Conservation (phyloP, 2,888 invertebrate species). For the Pterostichus madidus region DNA sequence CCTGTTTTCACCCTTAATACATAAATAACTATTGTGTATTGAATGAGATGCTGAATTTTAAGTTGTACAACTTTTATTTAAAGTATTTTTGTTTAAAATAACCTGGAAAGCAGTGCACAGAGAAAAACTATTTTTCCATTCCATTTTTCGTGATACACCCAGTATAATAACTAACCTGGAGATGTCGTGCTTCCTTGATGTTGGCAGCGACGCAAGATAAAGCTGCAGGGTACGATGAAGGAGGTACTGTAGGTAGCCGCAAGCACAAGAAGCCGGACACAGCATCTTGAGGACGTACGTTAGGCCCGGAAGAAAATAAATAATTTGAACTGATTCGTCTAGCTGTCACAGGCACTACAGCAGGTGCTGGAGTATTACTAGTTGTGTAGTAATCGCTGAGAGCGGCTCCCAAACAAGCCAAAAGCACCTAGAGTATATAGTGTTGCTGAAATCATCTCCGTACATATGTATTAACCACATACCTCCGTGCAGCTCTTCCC, state of each 20-base stretch:
- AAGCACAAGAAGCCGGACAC: conserved; percentile 83
- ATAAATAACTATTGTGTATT: too few species aligned
- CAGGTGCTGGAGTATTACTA: conserved; percentile 79
- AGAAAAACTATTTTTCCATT: too few species aligned
- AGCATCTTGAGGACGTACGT: conserved; percentile 75
- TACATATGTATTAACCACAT: too few species aligned
- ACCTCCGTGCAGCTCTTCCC: conserved; percentile 79
- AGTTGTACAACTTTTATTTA: too few species aligned
- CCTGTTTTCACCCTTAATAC: too few species aligned
- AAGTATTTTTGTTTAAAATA: too few species aligned
- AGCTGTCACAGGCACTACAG: conserved; percentile 82
- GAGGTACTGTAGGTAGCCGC: conserved; percentile 80
- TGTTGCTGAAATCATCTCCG: too few species aligned
- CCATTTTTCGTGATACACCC: too few species aligned
- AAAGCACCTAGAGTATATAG: conserved; percentile 73
- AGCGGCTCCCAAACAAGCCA: conserved; percentile 83
- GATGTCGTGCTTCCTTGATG: conserved; percentile 76
- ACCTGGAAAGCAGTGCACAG: too few species aligned
- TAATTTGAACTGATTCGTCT: conserved; percentile 79
- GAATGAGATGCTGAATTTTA: too few species aligned
- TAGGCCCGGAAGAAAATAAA: conserved; percentile 79
- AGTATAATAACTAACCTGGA: too few species aligned
- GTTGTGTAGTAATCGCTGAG: conserved; percentile 83
- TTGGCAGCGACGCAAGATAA: conserved; percentile 76
- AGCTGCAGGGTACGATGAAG: conserved; percentile 72